Evolutionary conservation across 2,888 invertebrate genomes (phyloP).

Genomic region (Andrena praecox): DNA sequence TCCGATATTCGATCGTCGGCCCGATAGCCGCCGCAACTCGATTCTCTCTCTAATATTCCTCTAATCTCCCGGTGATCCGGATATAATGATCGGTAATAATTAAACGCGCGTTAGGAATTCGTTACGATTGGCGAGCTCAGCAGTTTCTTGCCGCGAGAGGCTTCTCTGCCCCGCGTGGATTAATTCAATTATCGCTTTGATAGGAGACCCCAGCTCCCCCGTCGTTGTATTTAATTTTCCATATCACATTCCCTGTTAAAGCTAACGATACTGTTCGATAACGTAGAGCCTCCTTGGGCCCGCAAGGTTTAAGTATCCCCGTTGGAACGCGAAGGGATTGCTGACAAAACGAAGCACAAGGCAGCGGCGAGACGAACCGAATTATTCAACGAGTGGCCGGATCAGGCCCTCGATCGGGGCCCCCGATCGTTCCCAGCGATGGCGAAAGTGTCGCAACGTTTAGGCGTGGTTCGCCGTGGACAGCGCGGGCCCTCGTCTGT

Average conservation of each 20-base stretch:
- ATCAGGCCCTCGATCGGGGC: neutral
- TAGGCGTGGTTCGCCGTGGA: constrained; percentile 53
- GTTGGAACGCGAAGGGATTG: too few species aligned
- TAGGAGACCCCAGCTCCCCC: neutral
- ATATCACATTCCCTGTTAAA: too few species aligned
- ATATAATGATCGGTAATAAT: constrained; percentile 63
- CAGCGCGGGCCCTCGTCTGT: neutral
- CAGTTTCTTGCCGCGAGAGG: constrained; percentile 18
- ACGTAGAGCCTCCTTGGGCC: too few species aligned
- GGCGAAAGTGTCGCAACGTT: constrained; percentile 48
- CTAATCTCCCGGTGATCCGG: constrained; percentile 55
- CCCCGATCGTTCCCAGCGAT: constrained; percentile 16
- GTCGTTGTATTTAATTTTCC: neutral
- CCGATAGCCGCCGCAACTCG: constrained; percentile 45
- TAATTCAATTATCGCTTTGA: constrained; percentile 26
- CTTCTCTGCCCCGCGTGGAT: neutral
- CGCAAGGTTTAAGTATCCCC: too few species aligned
- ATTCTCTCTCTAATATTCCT: constrained; percentile 64
- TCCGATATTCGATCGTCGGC: constrained; percentile 67
- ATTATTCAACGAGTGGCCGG: neutral
- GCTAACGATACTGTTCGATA: too few species aligned
- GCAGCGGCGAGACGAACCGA: neutral
- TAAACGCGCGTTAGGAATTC: constrained; percentile 57
- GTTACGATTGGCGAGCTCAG: constrained; percentile 3
- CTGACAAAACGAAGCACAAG: too few species aligned